Conservation (phyloP, 2,113 vertebrate species). For the Tachysurus vachellii region DNA sequence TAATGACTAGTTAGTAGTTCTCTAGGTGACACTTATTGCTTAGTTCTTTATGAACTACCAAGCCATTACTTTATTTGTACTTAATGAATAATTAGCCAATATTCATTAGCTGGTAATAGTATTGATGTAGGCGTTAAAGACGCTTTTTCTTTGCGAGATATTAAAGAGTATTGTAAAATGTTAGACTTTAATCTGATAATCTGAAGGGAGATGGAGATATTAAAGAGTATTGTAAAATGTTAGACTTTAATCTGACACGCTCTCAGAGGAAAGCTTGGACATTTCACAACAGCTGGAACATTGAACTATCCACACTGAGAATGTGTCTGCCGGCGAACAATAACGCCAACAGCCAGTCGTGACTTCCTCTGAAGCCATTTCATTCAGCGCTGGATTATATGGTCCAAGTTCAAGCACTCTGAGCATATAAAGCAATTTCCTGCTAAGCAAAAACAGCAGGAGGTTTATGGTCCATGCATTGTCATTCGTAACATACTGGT, state of each 20-base stretch:
- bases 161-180: not conserved
- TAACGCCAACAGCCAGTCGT: constrained; percentile 13
- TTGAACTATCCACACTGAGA: constrained; percentile 7
- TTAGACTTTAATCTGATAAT: not conserved
- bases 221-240: not conserved
- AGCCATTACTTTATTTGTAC: not conserved
- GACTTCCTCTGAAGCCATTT: constrained; percentile 18
- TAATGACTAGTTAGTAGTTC: not conserved
- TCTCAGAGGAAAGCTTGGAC: not conserved
- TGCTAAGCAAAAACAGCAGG: constrained; percentile 13
- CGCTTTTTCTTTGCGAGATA: not conserved
- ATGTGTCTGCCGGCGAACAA: constrained; percentile 5
- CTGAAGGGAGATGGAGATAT: too few species aligned
- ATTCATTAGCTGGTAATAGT: not conserved
- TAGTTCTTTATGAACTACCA: not conserved
- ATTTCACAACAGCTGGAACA: not conserved
- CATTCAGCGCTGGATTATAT: constrained; percentile 7
- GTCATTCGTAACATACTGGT: not conserved
- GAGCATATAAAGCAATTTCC: constrained; percentile 34
- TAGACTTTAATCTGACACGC: not conserved
- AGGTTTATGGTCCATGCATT: constrained; percentile 1
- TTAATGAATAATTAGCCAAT: not conserved
- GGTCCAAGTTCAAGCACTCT: constrained; percentile 13
- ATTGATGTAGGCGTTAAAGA: not conserved
- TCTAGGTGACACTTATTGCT: not conserved